Evolutionary conservation across 2,113 vertebrate genomes (phyloP).

Genomic region (Corapipo altera): DNA sequence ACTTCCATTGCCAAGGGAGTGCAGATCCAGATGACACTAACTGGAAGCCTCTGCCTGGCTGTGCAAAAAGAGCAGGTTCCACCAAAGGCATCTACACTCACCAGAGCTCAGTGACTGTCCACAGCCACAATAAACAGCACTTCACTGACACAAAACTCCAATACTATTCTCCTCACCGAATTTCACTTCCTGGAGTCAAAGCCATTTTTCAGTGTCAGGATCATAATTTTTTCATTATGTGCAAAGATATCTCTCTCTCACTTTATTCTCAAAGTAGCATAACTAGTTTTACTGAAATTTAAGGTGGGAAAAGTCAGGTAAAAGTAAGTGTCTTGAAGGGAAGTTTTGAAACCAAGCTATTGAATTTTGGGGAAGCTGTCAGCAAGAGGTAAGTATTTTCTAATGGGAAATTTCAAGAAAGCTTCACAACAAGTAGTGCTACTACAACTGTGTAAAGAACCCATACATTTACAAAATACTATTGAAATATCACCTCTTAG

Average conservation of each 20-base stretch:
- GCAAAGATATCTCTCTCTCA: neutral
- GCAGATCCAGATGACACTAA: neutral
- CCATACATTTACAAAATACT: neutral
- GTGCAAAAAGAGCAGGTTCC: neutral
- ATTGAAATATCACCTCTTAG: neutral
- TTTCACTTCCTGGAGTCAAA: neutral
- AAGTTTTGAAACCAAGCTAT: neutral
- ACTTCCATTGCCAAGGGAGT: neutral
- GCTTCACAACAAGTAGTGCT: neutral
- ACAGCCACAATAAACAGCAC: rapidly evolving
- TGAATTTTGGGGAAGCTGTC: neutral
- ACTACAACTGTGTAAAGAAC: neutral
- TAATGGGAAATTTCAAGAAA: neutral
- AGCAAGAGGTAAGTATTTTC: neutral
- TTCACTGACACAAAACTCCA: neutral
- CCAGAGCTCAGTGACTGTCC: neutral
- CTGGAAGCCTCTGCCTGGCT: neutral
- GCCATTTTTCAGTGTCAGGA: neutral
- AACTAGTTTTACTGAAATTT: neutral
- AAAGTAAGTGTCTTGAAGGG: neutral
- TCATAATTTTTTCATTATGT: neutral
- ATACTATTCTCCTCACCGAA: rapidly evolving
- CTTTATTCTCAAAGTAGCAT: neutral
- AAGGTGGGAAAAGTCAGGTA: neutral
- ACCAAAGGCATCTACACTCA: rapidly evolving